Base-by-base conservation (phyloP, 2,888 invertebrate genomes). In the Hecatera dysodea region DNA sequence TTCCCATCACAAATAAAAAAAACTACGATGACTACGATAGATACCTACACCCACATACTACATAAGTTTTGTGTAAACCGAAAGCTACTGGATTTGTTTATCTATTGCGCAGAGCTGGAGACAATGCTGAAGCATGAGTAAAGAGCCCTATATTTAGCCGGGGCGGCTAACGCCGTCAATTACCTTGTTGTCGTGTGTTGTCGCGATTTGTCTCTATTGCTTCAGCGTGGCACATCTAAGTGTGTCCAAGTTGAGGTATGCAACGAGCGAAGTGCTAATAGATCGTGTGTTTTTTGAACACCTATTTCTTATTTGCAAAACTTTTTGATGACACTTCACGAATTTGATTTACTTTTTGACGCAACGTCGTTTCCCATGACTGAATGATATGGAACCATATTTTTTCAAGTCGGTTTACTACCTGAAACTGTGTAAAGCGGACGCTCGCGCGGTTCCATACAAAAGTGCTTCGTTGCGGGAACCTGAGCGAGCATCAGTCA, bases 141-240 rank as follows among this genome's bases (percentile, higher is more conserved):
- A 90, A 89, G 87, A 87, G 87, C 70, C 89, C 86, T 90, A 90
- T 86, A 87, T 90, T 87, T 89, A 89, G 90, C 82, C n/a, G 46
- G 55, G 77, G 80, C 83, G 75, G 81, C 84, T 72, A 80, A 83
- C 84, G 85, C 84, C 82, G 80, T 82, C 75, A 75, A 76, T 82
- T 74, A 59, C 69, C 65, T 66, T 72, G 62, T 78, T 75, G 78
- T 72, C 36, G 79, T 52, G 71, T 72, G 62, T 78, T 75, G 78
- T 72, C 36, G 79, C 57, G 71, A 83, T 82, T 72, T 80, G 82
- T 80, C 75, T 78, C 66, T 72, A 84, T 80, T 80, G 72, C 67
- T 55, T 61, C 80, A 64, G 62, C 53, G 9, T 67, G 73, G 74
- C 78, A 65, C 67, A 59, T 67, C 42, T 59, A n/a, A 56, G 60